Conservation (phyloP, 1,140 invertebrate genomes). For the Orius insidiosus region DNA sequence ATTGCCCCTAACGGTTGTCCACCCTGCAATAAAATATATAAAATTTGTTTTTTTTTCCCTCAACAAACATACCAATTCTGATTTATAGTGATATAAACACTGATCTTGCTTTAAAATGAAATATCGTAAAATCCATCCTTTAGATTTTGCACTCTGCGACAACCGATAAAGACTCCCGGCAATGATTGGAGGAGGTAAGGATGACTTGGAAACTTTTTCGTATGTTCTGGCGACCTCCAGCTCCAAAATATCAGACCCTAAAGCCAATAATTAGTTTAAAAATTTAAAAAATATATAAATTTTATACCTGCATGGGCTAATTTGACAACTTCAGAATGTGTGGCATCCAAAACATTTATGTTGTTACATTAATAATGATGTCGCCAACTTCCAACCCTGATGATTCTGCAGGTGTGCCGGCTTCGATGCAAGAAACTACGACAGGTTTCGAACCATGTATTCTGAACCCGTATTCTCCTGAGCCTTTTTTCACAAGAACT, state of each 20-base stretch:
- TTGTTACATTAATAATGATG: conserved; percentile 81
- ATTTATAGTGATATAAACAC: conserved; percentile 91
- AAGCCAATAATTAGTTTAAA: too few species aligned
- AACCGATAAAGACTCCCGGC: conserved; percentile 65
- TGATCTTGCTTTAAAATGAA: conserved; percentile 80
- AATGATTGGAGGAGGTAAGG: conserved; percentile 23
- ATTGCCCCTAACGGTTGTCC: conserved; percentile 77
- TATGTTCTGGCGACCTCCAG: conserved; percentile 76
- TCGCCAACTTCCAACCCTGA: conserved; percentile 89
- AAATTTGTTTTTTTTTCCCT: not conserved
- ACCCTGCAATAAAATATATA: conserved; percentile 38
- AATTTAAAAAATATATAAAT: too few species aligned
- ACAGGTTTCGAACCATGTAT: conserved; percentile 91
- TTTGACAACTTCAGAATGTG: conserved; percentile 87
- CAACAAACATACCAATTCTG: conserved; percentile 50
- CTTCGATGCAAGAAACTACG: conserved; percentile 86
- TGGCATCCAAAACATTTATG: conserved; percentile 73
- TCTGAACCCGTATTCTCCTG: conserved; percentile 85
- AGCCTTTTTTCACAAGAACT: conserved; percentile 59
- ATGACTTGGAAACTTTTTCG: conserved; percentile 43
- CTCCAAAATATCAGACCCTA: conserved; percentile 53
- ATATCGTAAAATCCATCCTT: conserved; percentile 74
- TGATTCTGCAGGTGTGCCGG: conserved; percentile 72
- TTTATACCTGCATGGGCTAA: conserved; percentile 71
- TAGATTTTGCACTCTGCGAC: conserved; percentile 33